Base-by-base conservation (phyloP, 2,113 vertebrate species). In the Eubucco bourcierii region DNA sequence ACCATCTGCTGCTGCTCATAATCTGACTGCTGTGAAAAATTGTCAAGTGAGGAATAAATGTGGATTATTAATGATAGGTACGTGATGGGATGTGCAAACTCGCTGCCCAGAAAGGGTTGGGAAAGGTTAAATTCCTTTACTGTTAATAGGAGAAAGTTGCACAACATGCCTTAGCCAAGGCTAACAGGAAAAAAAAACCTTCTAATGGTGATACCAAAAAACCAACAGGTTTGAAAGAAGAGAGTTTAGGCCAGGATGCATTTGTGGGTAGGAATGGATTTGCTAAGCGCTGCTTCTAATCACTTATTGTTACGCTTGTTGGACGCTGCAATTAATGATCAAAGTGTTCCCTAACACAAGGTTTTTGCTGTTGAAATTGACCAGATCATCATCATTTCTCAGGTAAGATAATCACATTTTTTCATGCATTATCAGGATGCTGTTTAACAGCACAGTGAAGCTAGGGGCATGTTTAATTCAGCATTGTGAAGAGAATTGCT, bases 11-110 rank as follows among this genome's bases (percentile, higher is more conserved):
- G 60, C 90, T 94, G 71, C 86, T 97, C 96, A 95, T 93, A 94
- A 85, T 95, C 92, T 95, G 84, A 90, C 87, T 96, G 90, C 93
- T 95, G 44, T 60, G 88, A 91, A 81, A 90, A 95, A 97, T 37
- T 81, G 92, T 87, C 96, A 88, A 83, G 64, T 88, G 87, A 97
- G 95, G 90, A 97, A 96, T 89, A 97, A 96, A 96, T 86, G 95
- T 65, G 87, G 72, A 86, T 96, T 95, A 80, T 91, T 95, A 87
- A 80, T 71, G 91, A 92, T 37, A 95, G 76, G 59, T 68, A 80
- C 19, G 47, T 90, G 87, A 95, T 61, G 95, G 89, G 95, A 66
- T 81, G 93, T 95, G 94, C 95, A 94, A 96, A 90, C 79, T 72
- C 93, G 72, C 93, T 94, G 90, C 90, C 92, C 95, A 84, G 58